Percentiles rank a stretch among this genome's conserved stretches.
Conservation (phyloP, 2,888 invertebrate species). For the Tetropium fuscum region DNA sequence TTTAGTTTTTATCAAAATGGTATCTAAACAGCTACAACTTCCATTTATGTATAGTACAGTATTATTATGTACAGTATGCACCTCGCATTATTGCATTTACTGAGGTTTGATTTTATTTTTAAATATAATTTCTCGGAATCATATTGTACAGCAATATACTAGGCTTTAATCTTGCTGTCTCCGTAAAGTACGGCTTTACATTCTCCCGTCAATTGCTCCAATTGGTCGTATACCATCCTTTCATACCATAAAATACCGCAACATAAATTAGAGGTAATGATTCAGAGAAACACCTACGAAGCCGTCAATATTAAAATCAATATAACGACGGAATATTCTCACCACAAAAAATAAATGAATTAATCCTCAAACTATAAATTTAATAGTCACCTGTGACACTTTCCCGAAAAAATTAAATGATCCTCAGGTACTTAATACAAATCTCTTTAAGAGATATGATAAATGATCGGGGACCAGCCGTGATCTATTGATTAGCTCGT, state of each 20-base stretch:
- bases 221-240: conserved; percentile 40
- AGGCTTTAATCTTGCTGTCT: conserved; percentile 50
- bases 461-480: conserved; percentile 66
- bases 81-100: no score
- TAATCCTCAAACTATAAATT: conserved; percentile 51
- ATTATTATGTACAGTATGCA: no score
- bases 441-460: conserved; percentile 66
- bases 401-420: conserved; percentile 59
- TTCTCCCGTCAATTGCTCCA: conserved; percentile 48
- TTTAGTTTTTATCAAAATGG: no score
- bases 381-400: conserved; percentile 61
- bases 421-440: conserved; percentile 64
- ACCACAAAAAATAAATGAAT: conserved; percentile 33
- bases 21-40: no score
- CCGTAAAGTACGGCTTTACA: conserved; percentile 26
- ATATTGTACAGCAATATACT: conserved; percentile 48
- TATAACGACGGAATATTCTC: no score
- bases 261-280: conserved; percentile 42
- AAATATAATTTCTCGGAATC: conserved; percentile 47
- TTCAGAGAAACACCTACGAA: conserved; percentile 37
- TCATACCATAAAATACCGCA: conserved; percentile 32
- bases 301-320: conserved; percentile 15
- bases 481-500: conserved; percentile 69
- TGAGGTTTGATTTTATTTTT: no score
- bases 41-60: no score